A percentile compares a stretch with the other conserved stretches of the same genome.
phyloP scores from a whole-genome alignment of 2,888 invertebrate genomes.

The Platycnemis pennipes region DNA sequence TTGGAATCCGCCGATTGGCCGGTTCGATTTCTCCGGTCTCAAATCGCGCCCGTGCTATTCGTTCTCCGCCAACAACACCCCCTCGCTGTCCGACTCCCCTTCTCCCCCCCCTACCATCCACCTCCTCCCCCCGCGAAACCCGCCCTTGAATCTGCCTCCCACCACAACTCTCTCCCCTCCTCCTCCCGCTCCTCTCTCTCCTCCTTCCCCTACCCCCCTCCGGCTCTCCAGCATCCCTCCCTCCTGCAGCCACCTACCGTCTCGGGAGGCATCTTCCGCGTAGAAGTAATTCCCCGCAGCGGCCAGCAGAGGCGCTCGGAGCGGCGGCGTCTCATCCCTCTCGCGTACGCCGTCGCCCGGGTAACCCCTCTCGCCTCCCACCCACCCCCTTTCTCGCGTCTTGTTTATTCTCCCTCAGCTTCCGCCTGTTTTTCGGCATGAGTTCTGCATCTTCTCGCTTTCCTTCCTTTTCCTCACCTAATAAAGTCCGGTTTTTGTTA shows the following conservation, averaged over 20 bases:
- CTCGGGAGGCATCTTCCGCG: conserved; percentile 53
- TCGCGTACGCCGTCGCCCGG: not conserved
- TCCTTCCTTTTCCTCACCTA: not conserved
- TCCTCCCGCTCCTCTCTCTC: no score
- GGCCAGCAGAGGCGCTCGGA: conserved; percentile 52
- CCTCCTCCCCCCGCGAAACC: not conserved
- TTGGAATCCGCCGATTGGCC: conserved; percentile 61
- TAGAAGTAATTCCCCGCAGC: conserved; percentile 45
- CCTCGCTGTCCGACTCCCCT: conserved; percentile 23
- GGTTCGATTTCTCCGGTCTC: conserved; percentile 50
- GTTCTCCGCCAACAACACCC: not conserved
- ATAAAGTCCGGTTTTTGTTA: no score
- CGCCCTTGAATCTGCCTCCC: not conserved
- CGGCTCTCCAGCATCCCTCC: not conserved
- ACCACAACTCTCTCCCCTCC: not conserved
- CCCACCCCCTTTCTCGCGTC: not conserved
- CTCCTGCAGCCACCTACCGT: conserved; percentile 41
- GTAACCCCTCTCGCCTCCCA: not conserved
- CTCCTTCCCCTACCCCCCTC: not conserved
- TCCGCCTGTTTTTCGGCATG: not conserved
- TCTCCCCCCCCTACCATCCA: not conserved
- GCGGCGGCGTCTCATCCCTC: conserved; percentile 36
- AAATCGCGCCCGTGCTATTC: conserved; percentile 55
- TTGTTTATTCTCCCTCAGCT: not conserved
- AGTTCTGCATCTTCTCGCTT: not conserved